A percentile compares a stretch with the other conserved stretches of the same genome.
Evolutionary conservation across 2,888 invertebrate genomes (phyloP).

Genomic region (Athalia circularis): DNA sequence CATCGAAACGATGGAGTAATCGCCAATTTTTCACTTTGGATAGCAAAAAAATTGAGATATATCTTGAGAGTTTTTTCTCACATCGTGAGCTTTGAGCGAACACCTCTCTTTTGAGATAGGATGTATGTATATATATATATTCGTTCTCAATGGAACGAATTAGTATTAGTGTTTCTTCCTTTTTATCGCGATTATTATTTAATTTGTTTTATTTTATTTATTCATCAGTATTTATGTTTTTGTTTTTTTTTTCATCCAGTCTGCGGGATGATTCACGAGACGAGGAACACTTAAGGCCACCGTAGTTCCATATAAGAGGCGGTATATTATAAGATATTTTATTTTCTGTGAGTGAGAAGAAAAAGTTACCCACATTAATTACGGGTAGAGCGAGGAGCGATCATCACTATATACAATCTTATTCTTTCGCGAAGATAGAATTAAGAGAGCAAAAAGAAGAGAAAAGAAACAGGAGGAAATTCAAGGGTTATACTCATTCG

Average conservation of each 20-base stretch:
- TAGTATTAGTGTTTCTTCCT: no score
- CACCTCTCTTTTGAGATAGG: no score
- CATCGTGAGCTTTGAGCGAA: no score
- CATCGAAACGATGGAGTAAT: no score
- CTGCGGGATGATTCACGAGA: conserved; percentile 27
- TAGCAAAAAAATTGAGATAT: no score
- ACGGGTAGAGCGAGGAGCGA: conserved; percentile 10
- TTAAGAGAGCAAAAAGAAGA: background rate
- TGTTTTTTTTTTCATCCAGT: background rate
- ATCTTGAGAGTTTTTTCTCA: no score
- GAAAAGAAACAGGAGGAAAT: background rate
- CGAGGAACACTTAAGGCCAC: conserved; percentile 3
- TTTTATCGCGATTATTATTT: no score
- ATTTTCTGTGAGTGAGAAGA: conserved; percentile 21
- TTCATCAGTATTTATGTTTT: background rate
- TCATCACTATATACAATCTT: conserved; percentile 6
- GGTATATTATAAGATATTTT: background rate
- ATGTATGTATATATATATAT: no score
- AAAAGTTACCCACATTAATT: conserved; percentile 32
- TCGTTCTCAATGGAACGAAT: no score
- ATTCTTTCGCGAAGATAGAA: background rate
- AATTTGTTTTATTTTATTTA: background rate
- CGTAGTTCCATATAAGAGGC: background rate
- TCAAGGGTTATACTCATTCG: conserved; percentile 9
- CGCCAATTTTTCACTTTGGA: no score